Percentiles rank a stretch among this genome's conserved stretches.
Conservation (phyloP, 2,113 vertebrate species). For the Phainopepla nitens region DNA sequence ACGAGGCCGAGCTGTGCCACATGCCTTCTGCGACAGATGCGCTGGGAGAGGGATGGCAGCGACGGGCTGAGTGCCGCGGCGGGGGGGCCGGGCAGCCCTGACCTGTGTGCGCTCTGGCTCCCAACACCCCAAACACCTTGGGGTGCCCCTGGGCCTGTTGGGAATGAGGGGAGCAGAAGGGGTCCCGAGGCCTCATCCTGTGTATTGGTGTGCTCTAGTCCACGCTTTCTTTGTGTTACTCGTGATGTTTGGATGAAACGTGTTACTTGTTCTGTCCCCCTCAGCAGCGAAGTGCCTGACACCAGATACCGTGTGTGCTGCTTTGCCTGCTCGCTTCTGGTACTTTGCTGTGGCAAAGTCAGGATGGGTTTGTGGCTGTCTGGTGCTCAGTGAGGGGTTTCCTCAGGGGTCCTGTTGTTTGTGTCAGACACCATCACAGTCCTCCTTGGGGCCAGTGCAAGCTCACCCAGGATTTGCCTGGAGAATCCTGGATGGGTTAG, state of each 20-base stretch:
- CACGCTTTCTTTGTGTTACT: background rate
- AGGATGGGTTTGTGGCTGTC: background rate
- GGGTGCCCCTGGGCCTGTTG: background rate
- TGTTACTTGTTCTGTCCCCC: accelerated
- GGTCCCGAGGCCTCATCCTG: background rate
- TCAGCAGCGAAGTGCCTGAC: accelerated
- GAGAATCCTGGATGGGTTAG: background rate
- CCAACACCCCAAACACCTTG: background rate
- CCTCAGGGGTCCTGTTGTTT: background rate
- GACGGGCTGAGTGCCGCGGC: background rate
- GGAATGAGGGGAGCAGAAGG: background rate
- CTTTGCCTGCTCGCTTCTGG: accelerated
- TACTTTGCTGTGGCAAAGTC: accelerated
- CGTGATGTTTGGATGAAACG: background rate
- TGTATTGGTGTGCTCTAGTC: accelerated
- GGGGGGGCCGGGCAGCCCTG: background rate
- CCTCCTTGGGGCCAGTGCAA: accelerated
- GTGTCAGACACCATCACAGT: background rate
- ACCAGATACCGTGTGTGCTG: accelerated
- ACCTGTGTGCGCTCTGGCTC: background rate
- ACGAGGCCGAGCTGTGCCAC: conserved; percentile 16
- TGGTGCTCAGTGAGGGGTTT: accelerated
- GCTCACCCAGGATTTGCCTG: background rate
- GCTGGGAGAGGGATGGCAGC: background rate
- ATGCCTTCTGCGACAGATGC: conserved; percentile 36